Conservation (phyloP, 1,140 invertebrate species). For the Microvelia longipes region DNA sequence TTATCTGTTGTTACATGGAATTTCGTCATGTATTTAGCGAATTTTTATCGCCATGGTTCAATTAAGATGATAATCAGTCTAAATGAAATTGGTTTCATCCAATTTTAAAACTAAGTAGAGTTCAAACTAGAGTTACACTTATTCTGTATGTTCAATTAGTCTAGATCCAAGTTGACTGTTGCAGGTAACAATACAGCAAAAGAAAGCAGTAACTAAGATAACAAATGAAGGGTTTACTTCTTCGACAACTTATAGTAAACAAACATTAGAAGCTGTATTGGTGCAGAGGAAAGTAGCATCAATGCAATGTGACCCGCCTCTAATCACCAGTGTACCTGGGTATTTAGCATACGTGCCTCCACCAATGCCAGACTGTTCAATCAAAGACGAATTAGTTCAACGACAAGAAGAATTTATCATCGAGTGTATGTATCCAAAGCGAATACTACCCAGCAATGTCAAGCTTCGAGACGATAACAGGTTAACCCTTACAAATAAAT, state of each 20-base stretch:
- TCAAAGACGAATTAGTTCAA: slow-evolving; percentile 6
- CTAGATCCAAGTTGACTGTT: too few species aligned
- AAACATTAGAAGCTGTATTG: not conserved
- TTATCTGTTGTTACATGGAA: too few species aligned
- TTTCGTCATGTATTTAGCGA: too few species aligned
- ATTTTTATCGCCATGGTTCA: too few species aligned
- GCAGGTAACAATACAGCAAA: not conserved
- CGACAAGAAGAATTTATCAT: slow-evolving; percentile 9
- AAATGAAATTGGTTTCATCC: too few species aligned
- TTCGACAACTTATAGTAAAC: not conserved
- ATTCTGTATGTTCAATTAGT: too few species aligned
- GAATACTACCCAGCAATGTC: slow-evolving; percentile 2
- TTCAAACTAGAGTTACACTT: too few species aligned
- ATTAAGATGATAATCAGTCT: too few species aligned
- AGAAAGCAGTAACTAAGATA: not conserved
- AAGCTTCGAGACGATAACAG: not conserved
- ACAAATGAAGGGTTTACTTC: not conserved
- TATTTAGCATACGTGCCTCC: not conserved
- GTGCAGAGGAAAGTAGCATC: not conserved
- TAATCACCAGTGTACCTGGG: not conserved
- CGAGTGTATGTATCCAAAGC: slow-evolving; percentile 4
- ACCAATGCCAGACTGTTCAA: not conserved
- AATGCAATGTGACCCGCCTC: not conserved
- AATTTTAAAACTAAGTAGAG: too few species aligned
- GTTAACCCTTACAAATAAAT: not conserved